phyloP scores from a whole-genome alignment of 2,888 invertebrate species.

The Ptilodon capucinus region DNA sequence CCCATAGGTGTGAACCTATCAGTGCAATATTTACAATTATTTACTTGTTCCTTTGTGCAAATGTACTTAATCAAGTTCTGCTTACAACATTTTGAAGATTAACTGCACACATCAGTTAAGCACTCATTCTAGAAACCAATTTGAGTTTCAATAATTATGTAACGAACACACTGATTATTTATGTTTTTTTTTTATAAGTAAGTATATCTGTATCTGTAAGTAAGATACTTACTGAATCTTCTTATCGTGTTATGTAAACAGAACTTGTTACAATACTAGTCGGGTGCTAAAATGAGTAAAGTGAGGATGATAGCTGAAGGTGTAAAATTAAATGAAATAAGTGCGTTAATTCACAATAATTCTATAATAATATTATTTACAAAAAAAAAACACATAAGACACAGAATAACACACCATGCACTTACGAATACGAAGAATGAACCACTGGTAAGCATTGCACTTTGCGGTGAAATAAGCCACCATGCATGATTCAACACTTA shows the following conservation, averaged over 20 bases:
- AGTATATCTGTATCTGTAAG: no score
- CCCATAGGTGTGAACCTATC: conserved; percentile 30
- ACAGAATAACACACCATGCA: conserved; percentile 81
- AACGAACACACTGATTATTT: neutral
- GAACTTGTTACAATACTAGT: conserved; percentile 41
- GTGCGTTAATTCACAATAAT: conserved; percentile 77
- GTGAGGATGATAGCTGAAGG: conserved; percentile 65
- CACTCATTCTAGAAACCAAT: no score
- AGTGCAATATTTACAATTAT: conserved; percentile 30
- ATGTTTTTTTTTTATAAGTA: neutral
- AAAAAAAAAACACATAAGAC: conserved; percentile 64
- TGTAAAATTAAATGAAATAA: conserved; percentile 75
- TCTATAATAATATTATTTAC: conserved; percentile 80
- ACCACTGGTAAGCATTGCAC: conserved; percentile 74
- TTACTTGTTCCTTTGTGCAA: conserved; percentile 2
- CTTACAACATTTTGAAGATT: no score
- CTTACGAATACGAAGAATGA: conserved; percentile 71
- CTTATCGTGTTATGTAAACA: conserved; percentile 21
- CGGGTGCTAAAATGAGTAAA: conserved; percentile 50
- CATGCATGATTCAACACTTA: conserved; percentile 57
- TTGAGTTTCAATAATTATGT: no score
- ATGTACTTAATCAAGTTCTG: conserved; percentile 20
- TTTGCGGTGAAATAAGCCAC: conserved; percentile 67
- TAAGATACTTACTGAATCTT: no score
- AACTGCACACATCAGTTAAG: no score